Conservation (phyloP, 2,797 vertebrate genomes). For the Bovichtus variegatus region DNA sequence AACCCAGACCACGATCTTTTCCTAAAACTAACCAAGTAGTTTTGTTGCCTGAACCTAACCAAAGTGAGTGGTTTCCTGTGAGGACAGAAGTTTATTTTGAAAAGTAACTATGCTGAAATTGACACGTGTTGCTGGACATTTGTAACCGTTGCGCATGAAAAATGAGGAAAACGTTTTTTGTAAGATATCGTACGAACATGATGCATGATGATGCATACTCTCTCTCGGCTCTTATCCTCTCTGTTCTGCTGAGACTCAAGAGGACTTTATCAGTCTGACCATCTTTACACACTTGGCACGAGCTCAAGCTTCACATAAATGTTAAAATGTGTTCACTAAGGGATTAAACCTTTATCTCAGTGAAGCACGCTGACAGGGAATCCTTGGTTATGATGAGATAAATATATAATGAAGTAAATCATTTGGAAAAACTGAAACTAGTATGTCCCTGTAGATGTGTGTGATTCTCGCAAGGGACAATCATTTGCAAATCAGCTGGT, state of each 20-base stretch:
- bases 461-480: not conserved
- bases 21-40: no score
- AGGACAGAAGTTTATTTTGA: no score
- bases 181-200: no score
- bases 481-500: not conserved
- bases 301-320: not conserved
- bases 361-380: not conserved
- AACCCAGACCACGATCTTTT: no score
- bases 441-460: not conserved
- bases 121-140: no score
- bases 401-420: not conserved
- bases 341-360: slow-evolving; percentile 16
- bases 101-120: no score
- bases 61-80: no score
- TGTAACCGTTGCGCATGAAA: no score
- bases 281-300: slow-evolving; percentile 19
- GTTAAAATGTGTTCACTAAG: slow-evolving; percentile 4
- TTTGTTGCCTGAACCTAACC: no score
- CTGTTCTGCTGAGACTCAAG: not conserved
- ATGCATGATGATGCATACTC: no score
- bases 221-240: not conserved
- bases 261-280: slow-evolving; percentile 13
- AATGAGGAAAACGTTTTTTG: no score
- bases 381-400: not conserved
- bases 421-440: not conserved